phyloP scores from a whole-genome alignment of 2,797 vertebrate species.

The Rhinogobio ventralis region DNA sequence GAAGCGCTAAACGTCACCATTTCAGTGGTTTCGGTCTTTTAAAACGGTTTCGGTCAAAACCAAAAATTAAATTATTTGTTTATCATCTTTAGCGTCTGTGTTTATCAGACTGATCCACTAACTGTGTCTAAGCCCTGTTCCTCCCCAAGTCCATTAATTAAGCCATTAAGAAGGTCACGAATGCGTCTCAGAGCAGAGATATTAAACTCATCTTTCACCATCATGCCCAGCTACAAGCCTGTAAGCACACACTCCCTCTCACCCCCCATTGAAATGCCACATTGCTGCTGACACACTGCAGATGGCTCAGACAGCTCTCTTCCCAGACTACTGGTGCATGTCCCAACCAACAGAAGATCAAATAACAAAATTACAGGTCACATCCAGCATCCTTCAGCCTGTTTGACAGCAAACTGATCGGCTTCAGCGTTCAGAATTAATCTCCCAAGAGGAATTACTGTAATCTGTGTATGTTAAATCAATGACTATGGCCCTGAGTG shows the following conservation, averaged over 20 bases:
- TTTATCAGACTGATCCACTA: constrained; percentile 11
- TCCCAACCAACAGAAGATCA: constrained; percentile 15
- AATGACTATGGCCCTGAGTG: constrained; percentile 18
- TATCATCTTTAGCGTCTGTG: background rate
- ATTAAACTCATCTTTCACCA: constrained; percentile 57
- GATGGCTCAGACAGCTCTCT: constrained; percentile 33
- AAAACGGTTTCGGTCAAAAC: background rate
- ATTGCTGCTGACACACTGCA: constrained; percentile 29
- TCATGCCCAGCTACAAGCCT: constrained; percentile 20
- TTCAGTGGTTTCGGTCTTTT: background rate
- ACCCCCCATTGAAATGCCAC: constrained; percentile 1
- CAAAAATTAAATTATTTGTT: background rate
- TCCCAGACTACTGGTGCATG: background rate
- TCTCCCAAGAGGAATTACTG: constrained; percentile 36
- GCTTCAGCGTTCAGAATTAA: background rate
- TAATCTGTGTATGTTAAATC: constrained; percentile 46
- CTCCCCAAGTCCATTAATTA: constrained; percentile 46
- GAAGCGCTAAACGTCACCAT: background rate
- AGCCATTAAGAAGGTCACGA: constrained; percentile 47
- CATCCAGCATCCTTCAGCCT: background rate
- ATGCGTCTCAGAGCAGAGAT: constrained; percentile 39
- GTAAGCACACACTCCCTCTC: constrained; percentile 6
- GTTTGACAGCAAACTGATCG: constrained; percentile 7
- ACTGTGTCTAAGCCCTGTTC: background rate
- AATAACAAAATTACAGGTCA: constrained; percentile 30